Base-by-base conservation (phyloP, 2,888 invertebrate genomes). In the Watsonalla binaria region DNA sequence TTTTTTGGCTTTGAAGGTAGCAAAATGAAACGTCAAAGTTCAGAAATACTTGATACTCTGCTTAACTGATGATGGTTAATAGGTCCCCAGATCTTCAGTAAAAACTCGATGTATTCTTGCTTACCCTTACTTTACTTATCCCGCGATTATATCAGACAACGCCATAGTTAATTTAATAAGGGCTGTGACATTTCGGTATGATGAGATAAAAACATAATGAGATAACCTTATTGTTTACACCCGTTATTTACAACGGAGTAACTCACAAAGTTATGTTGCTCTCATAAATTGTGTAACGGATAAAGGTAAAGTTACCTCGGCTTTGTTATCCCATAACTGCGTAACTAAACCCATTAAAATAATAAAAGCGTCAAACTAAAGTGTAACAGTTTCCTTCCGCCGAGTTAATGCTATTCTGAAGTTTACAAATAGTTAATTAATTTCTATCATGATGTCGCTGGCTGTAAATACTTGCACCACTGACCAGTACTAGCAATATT, bases 291-390 rank as follows among this genome's bases (percentile, higher is more conserved):
- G 52, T 57, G 56, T 45, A 54, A 55, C 58, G 48, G 57, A 59
- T 62, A 65, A 67, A 68, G 67, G 60, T 57, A 59, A 66, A 62
- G 56, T 62, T 61, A 49, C 54, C 58, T 49, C 58, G 50, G 61
- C 57, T 70, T 59, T 65, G 61, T 69, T 68, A 68, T 66, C 63
- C 67, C 51, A 48, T 64, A 75, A 72, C 63, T 68, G 70, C 62
- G 54, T 58, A 74, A 76, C 74, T 75, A 71, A 65, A 61, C 53
- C 65, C 68, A 70, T 76, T 74, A 68, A 65, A 74, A 70, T 68
- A 71, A 74, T 72, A 73, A 73, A 68, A 70, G 61, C 60, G 52
- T 59, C 62, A 56, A 68, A 65, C 65, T 69, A 65, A 53, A 65
- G 62, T 63, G 58, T 59, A 66, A 66, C 58, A 58, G 59, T 57